These are phyloP conservation scores for Drosophila subpulchrella DNA, from an alignment of 1,140 invertebrate genomes.

Conservation along the genomic window DNA sequence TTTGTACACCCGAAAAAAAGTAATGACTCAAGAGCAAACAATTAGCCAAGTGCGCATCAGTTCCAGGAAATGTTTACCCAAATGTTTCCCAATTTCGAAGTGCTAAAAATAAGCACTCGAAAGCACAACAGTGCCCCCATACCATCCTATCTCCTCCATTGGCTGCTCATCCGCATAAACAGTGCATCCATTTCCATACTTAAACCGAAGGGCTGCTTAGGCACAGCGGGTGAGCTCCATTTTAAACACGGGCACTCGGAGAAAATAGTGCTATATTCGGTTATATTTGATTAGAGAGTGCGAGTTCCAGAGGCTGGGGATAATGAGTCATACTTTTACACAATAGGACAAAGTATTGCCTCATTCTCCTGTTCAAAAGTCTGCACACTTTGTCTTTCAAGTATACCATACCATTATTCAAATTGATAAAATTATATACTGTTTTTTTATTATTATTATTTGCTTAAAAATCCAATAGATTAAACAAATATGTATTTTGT, in stretches of 20 bases:
- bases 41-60: conserved; percentile 42
- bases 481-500: too few relatives aligned
- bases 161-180: conserved; percentile 29
- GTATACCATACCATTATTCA: too few relatives aligned
- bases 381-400: too few relatives aligned
- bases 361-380: too few relatives aligned
- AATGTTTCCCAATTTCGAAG: conserved; percentile 32
- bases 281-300: background rate
- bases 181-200: conserved; percentile 43
- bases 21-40: conserved; percentile 38
- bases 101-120: conserved; percentile 40
- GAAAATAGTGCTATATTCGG: background rate
- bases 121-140: conserved; percentile 20
- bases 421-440: too few relatives aligned
- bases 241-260: background rate
- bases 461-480: too few relatives aligned
- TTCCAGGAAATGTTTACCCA: conserved; percentile 35
- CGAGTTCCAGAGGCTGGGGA: background rate
- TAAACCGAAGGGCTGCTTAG: conserved; percentile 12
- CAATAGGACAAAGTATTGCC: background rate
- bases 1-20: conserved; percentile 2
- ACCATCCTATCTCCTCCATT: background rate
- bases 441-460: too few relatives aligned
- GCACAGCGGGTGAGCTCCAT: conserved; percentile 4
- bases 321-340: background rate